phyloP scores from a whole-genome alignment of 1,140 invertebrate genomes.

The Drosophila kikkawai region DNA sequence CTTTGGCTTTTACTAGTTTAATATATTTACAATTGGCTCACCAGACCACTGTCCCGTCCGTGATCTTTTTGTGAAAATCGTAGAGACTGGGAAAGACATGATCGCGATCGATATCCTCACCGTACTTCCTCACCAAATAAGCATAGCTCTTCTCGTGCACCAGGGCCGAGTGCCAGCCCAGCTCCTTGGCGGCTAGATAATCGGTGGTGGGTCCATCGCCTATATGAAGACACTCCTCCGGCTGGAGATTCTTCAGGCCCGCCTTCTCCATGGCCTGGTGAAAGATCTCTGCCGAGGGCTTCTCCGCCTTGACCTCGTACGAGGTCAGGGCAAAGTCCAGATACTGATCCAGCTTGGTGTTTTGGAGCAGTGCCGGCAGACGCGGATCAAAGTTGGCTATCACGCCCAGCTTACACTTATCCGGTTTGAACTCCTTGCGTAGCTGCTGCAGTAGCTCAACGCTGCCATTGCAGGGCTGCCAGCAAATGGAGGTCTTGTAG shows the following conservation, averaged over 20 bases:
- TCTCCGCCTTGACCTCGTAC: slow-evolving; percentile 89
- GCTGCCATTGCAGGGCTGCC: slow-evolving; percentile 89
- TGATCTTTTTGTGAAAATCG: slow-evolving; percentile 82
- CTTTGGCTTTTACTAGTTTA: slow-evolving; percentile 13
- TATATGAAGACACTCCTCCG: slow-evolving; percentile 91
- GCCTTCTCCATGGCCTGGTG: slow-evolving; percentile 87
- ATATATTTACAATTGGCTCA: slow-evolving; percentile 37
- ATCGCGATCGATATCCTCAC: slow-evolving; percentile 66
- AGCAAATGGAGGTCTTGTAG: slow-evolving; percentile 89
- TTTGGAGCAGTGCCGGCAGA: slow-evolving; percentile 88
- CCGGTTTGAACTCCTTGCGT: slow-evolving; percentile 70
- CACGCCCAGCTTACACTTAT: slow-evolving; percentile 88
- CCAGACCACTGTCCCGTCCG: slow-evolving; percentile 72
- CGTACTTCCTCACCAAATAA: slow-evolving; percentile 72
- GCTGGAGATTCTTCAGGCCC: slow-evolving; percentile 83
- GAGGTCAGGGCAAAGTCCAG: slow-evolving; percentile 94
- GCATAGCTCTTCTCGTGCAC: slow-evolving; percentile 85
- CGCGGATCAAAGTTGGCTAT: slow-evolving; percentile 96
- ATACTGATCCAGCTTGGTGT: slow-evolving; percentile 88
- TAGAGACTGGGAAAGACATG: slow-evolving; percentile 78
- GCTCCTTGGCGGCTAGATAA: slow-evolving; percentile 90
- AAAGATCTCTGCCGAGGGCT: slow-evolving; percentile 92
- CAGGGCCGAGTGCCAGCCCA: slow-evolving; percentile 91
- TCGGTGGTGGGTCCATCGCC: slow-evolving; percentile 92
- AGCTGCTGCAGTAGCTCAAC: slow-evolving; percentile 88